phyloP scores from a whole-genome alignment of 2,113 vertebrate species.

The Psammodynastes pulverulentus region DNA sequence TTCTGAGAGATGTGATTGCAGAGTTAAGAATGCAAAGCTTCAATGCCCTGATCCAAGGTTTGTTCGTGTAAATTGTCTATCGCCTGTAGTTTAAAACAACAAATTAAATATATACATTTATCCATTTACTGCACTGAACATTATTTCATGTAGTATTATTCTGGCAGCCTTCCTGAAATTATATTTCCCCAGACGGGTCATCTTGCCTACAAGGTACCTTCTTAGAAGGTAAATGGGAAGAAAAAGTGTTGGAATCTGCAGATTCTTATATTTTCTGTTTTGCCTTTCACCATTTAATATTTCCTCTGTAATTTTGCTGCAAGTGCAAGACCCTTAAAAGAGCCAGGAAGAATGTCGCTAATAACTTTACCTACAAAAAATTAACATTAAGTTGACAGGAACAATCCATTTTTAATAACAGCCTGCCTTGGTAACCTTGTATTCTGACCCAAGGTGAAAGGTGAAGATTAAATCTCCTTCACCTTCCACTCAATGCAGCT shows the following conservation, averaged over 20 bases:
- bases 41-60: background rate
- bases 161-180: background rate
- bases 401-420: conserved; percentile 69
- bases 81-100: background rate
- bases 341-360: conserved; percentile 23
- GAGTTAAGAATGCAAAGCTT: background rate
- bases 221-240: conserved; percentile 14
- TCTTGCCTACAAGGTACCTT: background rate
- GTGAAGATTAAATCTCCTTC: conserved; percentile 75
- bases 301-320: conserved; percentile 43
- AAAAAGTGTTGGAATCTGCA: conserved; percentile 14
- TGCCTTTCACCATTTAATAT: conserved; percentile 46
- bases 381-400: conserved; percentile 56
- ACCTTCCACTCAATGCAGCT: conserved; percentile 73
- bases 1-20: background rate
- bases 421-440: conserved; percentile 67
- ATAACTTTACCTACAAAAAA: conserved; percentile 53
- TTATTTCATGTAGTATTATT: background rate
- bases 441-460: conserved; percentile 74
- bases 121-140: background rate
- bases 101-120: background rate
- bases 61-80: background rate
- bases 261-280: conserved; percentile 50
- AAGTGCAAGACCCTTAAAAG: conserved; percentile 40
- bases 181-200: background rate